Evolutionary conservation across 2,888 invertebrate genomes (phyloP), one percentile per base, ranked within the genome.

Genomic region (Abscondita cerata): DNA sequence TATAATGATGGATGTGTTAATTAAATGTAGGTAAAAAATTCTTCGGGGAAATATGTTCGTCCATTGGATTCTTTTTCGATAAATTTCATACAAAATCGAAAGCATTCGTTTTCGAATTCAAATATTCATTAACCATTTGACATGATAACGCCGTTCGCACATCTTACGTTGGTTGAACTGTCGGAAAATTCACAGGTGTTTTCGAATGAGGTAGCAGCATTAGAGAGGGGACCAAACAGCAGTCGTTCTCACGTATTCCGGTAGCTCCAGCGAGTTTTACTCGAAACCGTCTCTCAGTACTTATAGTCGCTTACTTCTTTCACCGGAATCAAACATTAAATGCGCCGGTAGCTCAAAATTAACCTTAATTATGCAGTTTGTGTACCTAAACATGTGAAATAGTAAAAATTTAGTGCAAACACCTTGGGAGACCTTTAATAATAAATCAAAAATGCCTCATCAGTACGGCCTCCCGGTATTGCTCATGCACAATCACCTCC

Each of bases 171-270:
- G 84, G 84, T 80, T 76, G 74, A 78, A 83, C 84, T 83, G 83
- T 86, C 85, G 86, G 89, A 88, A 89, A 89, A 87, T 85, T 85
- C 82, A 81, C 90, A 90, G 90, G 90, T 90, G 90, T 89, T 89
- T 83, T 86, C 85, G 85, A 87, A 87, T 83, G 85, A 83, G 82
- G 83, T 83, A 76, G 75, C 72, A 61, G 50, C 55, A 59, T 65
- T 70, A 71, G 74, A 74, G 76, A 77, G 78, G 76, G 78, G 75
- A 72, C 78, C 76, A 75, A 68, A 67, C 73, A 74, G 67, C 66
- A 70, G 72, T 77, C 71, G 74, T 80, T 79, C 79, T 54, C 58
- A 62, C 79, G 78, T 76, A 74, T 68, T 67, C 71, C 73, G 75
- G 78, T 75, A 77, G 77, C 73, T 65, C 72, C 66, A 48, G 62